These are phyloP conservation scores for Lerista edwardsae DNA, from an alignment of 2,797 vertebrate genomes.

Conservation along the genomic window DNA sequence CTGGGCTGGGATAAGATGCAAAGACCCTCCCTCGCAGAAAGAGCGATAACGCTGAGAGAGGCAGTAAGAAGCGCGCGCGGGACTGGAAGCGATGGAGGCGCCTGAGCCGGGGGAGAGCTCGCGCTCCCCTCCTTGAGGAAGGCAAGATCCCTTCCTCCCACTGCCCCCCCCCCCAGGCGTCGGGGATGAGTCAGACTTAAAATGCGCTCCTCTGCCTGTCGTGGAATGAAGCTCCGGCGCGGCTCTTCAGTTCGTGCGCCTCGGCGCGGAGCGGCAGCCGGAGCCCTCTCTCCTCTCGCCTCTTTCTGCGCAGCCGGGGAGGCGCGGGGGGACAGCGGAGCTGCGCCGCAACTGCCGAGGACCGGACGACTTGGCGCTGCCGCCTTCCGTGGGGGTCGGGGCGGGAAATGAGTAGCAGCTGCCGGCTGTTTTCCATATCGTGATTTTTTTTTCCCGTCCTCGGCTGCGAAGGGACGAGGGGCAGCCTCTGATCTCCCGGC, in stretches of 20 bases:
- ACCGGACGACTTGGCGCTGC: neutral
- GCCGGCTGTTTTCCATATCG: neutral
- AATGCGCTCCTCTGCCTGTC: too few species aligned
- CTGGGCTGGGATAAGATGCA: conserved; percentile 62
- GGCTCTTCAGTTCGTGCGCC: conserved; percentile 8
- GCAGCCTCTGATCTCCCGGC: neutral
- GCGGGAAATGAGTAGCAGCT: neutral
- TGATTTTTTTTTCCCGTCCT: accelerated
- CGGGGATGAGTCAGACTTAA: too few species aligned
- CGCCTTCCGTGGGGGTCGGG: neutral
- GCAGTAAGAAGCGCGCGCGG: conserved; percentile 7
- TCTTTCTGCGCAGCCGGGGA: neutral
- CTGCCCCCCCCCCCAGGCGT: neutral
- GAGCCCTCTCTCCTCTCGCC: neutral
- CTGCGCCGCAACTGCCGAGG: neutral
- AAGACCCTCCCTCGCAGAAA: conserved; percentile 13
- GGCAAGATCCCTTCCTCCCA: too few species aligned
- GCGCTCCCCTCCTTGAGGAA: too few species aligned
- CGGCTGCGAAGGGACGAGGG: neutral
- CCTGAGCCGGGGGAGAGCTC: too few species aligned
- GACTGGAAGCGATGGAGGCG: too few species aligned
- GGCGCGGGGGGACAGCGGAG: neutral
- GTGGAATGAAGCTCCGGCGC: neutral
- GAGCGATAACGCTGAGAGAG: neutral
- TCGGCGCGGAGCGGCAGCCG: conserved; percentile 15